These are phyloP conservation scores for Hanleya hanleyi DNA, from an alignment of 2,888 invertebrate genomes.

Conservation along the genomic window DNA sequence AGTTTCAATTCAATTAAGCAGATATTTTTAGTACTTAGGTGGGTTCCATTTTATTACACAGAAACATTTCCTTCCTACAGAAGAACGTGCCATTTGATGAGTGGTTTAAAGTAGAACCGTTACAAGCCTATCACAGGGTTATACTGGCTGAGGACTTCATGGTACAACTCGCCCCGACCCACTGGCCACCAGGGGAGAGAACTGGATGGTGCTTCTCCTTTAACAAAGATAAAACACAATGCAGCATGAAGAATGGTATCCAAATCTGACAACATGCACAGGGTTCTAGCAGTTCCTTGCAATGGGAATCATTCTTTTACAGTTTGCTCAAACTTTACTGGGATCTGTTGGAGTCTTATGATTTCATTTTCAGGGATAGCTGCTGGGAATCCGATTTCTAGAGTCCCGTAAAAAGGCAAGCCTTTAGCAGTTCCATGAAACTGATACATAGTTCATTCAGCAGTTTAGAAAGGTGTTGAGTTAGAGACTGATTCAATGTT, in stretches of 20 bases:
- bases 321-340: no score
- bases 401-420: no score
- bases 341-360: no score
- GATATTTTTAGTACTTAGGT: neutral
- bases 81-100: constrained; percentile 68
- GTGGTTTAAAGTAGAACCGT: constrained; percentile 64
- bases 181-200: constrained; percentile 66
- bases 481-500: no score
- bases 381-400: no score
- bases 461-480: no score
- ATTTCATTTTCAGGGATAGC: no score
- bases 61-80: constrained; percentile 47
- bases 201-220: constrained; percentile 62
- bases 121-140: constrained; percentile 61
- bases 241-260: constrained; percentile 70
- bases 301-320: no score
- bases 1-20: neutral
- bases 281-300: no score
- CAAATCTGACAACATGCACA: no score
- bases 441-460: no score
- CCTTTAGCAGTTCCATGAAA: no score
- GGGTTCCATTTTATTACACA: neutral
- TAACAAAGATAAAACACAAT: constrained; percentile 34
- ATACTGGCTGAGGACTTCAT: constrained; percentile 69
- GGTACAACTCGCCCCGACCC: constrained; percentile 56